A percentile compares a stretch with the other conserved stretches of the same genome.
phyloP scores from a whole-genome alignment of 2,113 vertebrate genomes.

The Daphoenositta chrysoptera region DNA sequence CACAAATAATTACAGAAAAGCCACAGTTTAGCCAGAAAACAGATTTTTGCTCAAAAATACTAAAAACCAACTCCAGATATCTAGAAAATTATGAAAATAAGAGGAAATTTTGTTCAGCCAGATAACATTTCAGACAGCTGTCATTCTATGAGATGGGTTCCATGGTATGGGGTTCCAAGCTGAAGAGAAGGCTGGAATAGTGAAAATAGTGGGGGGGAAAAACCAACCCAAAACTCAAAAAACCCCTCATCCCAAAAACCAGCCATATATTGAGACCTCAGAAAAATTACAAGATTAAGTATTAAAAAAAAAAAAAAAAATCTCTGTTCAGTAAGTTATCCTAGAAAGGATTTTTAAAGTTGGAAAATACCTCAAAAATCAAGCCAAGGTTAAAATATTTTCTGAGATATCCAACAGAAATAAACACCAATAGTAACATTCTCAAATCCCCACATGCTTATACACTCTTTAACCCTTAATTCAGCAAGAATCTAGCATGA shows the following conservation, averaged over 20 bases:
- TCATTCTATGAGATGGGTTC: not conserved
- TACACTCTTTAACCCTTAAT: not conserved
- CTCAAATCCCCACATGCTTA: not conserved
- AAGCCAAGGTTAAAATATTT: not conserved
- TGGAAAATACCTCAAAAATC: not conserved
- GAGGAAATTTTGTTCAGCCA: not conserved
- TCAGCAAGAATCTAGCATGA: not conserved
- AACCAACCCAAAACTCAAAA: not conserved
- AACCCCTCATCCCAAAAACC: accelerated
- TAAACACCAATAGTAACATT: not conserved
- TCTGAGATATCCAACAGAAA: not conserved
- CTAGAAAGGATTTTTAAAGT: not conserved
- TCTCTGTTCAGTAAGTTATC: not conserved
- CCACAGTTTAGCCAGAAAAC: not conserved
- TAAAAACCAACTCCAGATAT: not conserved
- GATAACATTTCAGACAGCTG: not conserved
- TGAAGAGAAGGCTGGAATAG: conserved; percentile 4
- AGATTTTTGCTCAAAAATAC: not conserved
- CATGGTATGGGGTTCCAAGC: not conserved
- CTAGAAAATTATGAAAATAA: not conserved
- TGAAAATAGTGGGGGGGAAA: not conserved
- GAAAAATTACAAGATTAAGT: not conserved
- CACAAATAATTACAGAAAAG: not conserved
- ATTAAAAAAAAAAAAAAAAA: not conserved
- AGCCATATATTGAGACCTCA: not conserved